A percentile compares a stretch with the other conserved stretches of the same genome.
Evolutionary conservation across 2,888 invertebrate genomes (phyloP).

Genomic region (Fragum sueziense): DNA sequence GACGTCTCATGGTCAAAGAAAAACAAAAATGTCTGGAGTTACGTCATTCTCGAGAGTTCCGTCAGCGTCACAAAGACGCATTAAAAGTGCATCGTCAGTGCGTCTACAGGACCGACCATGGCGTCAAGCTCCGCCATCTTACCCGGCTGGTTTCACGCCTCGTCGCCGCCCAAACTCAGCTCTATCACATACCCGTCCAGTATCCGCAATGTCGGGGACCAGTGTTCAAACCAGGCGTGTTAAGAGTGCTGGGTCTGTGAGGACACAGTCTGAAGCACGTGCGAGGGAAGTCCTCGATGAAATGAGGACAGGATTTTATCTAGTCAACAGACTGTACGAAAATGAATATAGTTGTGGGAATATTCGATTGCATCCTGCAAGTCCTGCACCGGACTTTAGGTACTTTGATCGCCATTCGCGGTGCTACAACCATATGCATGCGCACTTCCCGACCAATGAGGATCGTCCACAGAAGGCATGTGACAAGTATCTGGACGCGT

Average conservation of each 20-base stretch:
- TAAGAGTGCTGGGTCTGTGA: constrained; percentile 59
- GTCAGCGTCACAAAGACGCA: constrained; percentile 41
- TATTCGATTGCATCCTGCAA: constrained; percentile 63
- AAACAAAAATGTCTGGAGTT: not conserved
- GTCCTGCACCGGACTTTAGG: constrained; percentile 66
- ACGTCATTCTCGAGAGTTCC: not conserved
- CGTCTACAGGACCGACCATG: constrained; percentile 57
- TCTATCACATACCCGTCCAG: constrained; percentile 38
- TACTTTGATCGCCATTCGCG: constrained; percentile 73
- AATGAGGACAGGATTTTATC: constrained; percentile 63
- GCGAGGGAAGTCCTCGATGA: constrained; percentile 48
- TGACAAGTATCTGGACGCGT: constrained; percentile 54
- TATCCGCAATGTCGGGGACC: constrained; percentile 44
- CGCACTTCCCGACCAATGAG: constrained; percentile 59
- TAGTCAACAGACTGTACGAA: constrained; percentile 69
- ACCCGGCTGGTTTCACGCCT: constrained; percentile 42
- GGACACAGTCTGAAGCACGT: constrained; percentile 46
- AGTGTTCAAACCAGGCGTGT: constrained; percentile 41
- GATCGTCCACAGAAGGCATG: constrained; percentile 69
- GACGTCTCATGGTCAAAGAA: not conserved
- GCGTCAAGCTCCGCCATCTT: constrained; percentile 45
- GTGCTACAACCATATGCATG: constrained; percentile 70
- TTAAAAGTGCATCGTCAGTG: constrained; percentile 57
- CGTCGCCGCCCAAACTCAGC: constrained; percentile 57
- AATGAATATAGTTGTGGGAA: constrained; percentile 48